Evolutionary conservation across 2,888 invertebrate genomes (phyloP).

Genomic region (Epistrophe grossulariae): DNA sequence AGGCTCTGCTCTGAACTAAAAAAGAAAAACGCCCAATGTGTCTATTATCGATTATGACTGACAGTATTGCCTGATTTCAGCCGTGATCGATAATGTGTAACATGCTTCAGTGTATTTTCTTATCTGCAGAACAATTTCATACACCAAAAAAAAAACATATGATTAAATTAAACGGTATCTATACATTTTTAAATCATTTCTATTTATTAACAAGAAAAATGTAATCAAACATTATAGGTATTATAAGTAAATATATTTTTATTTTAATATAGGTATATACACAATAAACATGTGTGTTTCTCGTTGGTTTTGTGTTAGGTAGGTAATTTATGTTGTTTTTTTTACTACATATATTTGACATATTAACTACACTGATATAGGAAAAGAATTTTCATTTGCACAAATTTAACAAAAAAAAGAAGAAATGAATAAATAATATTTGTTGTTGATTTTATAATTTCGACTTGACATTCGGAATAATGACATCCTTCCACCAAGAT

Average conservation of each 20-base stretch:
- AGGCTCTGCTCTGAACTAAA: too few relatives aligned
- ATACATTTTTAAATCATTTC: neutral
- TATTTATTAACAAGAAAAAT: neutral
- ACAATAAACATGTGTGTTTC: neutral
- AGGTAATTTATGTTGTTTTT: neutral
- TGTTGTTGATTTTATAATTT: constrained; percentile 78
- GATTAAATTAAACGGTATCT: too few relatives aligned
- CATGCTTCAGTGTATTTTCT: too few relatives aligned
- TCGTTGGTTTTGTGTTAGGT: neutral
- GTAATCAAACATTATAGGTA: too few relatives aligned
- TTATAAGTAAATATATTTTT: neutral
- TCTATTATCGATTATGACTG: too few relatives aligned
- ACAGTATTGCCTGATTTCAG: too few relatives aligned
- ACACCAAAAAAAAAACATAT: too few relatives aligned
- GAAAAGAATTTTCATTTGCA: neutral
- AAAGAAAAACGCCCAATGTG: too few relatives aligned
- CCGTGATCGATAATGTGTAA: too few relatives aligned
- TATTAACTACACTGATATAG: neutral
- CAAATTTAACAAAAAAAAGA: neutral
- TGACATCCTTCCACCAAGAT: constrained; percentile 89
- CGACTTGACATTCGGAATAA: constrained; percentile 81
- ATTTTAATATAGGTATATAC: neutral
- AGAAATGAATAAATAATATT: too few relatives aligned
- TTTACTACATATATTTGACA: neutral
- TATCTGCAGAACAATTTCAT: too few relatives aligned